These are phyloP conservation scores for Limnephilus lunatus DNA, from an alignment of 2,888 invertebrate species.

Conservation along the genomic window DNA sequence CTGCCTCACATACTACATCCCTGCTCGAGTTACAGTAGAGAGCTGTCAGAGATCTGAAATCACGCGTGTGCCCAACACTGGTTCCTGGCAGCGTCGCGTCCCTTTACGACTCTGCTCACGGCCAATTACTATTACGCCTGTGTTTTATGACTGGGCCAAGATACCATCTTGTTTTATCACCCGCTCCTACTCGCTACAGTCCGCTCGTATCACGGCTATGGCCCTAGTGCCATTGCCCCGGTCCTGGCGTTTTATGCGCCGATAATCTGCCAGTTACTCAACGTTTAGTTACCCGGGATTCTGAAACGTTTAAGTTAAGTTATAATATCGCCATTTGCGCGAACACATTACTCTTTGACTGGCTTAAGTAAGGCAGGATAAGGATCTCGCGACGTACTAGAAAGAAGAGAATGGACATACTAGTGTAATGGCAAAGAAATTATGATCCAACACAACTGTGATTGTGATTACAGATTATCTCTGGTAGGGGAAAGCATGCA, in stretches of 20 bases:
- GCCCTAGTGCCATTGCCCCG: not conserved
- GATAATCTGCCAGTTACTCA: constrained; percentile 2
- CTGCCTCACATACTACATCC: not conserved
- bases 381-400: not conserved
- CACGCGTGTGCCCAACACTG: not conserved
- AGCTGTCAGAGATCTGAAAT: not conserved
- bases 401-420: not conserved
- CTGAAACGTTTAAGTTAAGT: not conserved
- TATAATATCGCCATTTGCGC: not conserved
- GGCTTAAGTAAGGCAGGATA: not conserved
- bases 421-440: not conserved
- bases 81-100: not conserved
- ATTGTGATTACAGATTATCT: too few relatives aligned
- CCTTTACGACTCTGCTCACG: constrained; percentile 57
- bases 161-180: constrained; percentile 57
- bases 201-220: constrained; percentile 27
- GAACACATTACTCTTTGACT: not conserved
- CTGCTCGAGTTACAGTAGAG: not conserved
- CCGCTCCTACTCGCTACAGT: not conserved
- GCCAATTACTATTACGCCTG: constrained; percentile 59
- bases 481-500: not conserved
- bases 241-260: constrained; percentile 3
- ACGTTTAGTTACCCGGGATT: not conserved
- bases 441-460: not conserved
- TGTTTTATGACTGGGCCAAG: constrained; percentile 54